These are phyloP conservation scores for Molorchus minor DNA, from an alignment of 2,888 invertebrate species.

Conservation along the genomic window DNA sequence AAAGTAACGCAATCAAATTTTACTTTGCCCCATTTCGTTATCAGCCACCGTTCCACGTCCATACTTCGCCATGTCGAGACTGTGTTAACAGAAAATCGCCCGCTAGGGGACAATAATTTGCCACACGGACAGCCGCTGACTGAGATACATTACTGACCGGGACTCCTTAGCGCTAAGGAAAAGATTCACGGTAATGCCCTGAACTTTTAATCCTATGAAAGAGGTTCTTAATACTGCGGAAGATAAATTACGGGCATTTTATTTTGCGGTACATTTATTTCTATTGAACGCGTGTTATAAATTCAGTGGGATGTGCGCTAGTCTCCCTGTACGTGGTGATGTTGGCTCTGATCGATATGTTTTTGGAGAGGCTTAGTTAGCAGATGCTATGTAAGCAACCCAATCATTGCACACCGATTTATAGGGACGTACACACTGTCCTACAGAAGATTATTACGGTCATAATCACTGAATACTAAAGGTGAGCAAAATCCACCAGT, in stretches of 20 bases:
- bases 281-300: not conserved
- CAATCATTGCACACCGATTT: too few species aligned
- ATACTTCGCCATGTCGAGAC: slow-evolving; percentile 8
- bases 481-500: too few species aligned
- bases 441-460: too few species aligned
- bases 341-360: too few species aligned
- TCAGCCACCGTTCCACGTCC: not conserved
- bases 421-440: too few species aligned
- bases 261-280: not conserved
- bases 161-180: not conserved
- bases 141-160: slow-evolving; percentile 28
- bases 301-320: not conserved
- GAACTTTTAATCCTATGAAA: slow-evolving; percentile 13
- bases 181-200: slow-evolving; percentile 15
- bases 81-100: slow-evolving; percentile 32
- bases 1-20: too few species aligned
- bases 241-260: slow-evolving; percentile 6
- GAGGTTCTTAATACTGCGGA: slow-evolving; percentile 7
- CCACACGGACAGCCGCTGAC: slow-evolving; percentile 33
- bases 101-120: slow-evolving; percentile 34
- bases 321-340: not conserved
- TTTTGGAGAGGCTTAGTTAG: too few species aligned
- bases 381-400: too few species aligned
- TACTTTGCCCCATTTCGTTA: too few species aligned
- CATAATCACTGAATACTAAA: too few species aligned